Evolutionary conservation across 1,140 invertebrate genomes (phyloP), one percentile per base, ranked within the genome.

Genomic region (Heliconius eleuchia): DNA sequence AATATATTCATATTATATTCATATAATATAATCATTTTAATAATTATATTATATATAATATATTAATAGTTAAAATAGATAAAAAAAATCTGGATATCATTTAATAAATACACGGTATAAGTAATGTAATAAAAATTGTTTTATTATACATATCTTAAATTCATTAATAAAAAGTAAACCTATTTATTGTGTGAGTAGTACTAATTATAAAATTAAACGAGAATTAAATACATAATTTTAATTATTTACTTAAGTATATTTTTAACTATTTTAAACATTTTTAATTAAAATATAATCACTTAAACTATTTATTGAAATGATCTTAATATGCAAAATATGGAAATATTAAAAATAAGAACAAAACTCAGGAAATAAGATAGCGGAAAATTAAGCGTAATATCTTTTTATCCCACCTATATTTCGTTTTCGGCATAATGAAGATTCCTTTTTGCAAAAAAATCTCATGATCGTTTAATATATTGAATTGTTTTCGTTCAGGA

Each of bases 351-450:
- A 66, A 66, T 66, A 66, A 3, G 2, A 37, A 34, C 57, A 66
- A 66, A 66, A 27, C 23, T 66, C 57, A 66, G 57, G 57, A 66
- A 66, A 66, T 16, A 66, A 66, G 57, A 66, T 9, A 66, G 60
- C 60, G 60, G 60, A 66, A 66, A 66, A 66, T 66, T 66, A 66
- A 27, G 60, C 60, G 13, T 66, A 1, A 66, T 66, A 66, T 66
- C 60, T 23, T 66, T 55, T 57, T 23, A 60, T 23, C 57, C 9
- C 57, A 66, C 60, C 60, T 66, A 66, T 66, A 66, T 27, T 66
- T 66, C 23, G 60, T 27, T 66, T 66, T 66, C 13, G 9, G 23
- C 3, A 66, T 66, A 66, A 66, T 66, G 60, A 66, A 66, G 60
- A 66, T 66, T 66, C 9, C 23, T 66, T 27, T 66, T 27, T 5